These are phyloP conservation scores for Temnopleurus reevesii DNA, from an alignment of 53 echinoderm and acorn worm genomes.

Conservation along the genomic window DNA sequence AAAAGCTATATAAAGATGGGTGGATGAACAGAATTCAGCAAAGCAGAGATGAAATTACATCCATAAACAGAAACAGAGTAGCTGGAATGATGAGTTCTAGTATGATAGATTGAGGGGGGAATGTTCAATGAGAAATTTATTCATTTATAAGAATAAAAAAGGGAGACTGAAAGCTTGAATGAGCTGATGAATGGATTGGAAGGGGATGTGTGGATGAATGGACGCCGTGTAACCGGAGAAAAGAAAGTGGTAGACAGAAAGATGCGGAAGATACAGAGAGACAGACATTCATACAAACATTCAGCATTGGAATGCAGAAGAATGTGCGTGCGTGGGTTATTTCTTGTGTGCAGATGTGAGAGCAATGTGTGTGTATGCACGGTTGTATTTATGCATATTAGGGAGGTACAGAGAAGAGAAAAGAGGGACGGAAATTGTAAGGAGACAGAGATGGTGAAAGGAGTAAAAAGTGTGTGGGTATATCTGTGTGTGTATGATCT, in stretches of 20 bases:
- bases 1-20: background rate
- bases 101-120: background rate
- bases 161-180: background rate
- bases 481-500: too few relatives aligned
- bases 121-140: background rate
- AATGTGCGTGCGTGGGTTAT: too few relatives aligned
- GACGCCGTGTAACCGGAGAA: background rate
- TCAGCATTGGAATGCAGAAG: too few relatives aligned
- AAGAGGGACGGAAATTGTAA: background rate
- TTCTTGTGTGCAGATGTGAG: too few relatives aligned
- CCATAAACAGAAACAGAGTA: background rate
- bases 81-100: background rate
- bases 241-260: background rate
- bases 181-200: background rate
- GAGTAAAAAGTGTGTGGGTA: too few relatives aligned
- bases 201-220: slow-evolving; percentile 6
- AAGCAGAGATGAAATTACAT: background rate
- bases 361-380: too few relatives aligned
- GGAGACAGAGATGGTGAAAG: too few relatives aligned
- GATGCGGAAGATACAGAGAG: background rate
- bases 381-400: too few relatives aligned
- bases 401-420: background rate
- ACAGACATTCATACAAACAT: too few relatives aligned
- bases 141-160: background rate
- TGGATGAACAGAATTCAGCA: background rate